Evolutionary conservation across 2,113 vertebrate species (phyloP).

Genomic region (Petaurus breviceps): DNA sequence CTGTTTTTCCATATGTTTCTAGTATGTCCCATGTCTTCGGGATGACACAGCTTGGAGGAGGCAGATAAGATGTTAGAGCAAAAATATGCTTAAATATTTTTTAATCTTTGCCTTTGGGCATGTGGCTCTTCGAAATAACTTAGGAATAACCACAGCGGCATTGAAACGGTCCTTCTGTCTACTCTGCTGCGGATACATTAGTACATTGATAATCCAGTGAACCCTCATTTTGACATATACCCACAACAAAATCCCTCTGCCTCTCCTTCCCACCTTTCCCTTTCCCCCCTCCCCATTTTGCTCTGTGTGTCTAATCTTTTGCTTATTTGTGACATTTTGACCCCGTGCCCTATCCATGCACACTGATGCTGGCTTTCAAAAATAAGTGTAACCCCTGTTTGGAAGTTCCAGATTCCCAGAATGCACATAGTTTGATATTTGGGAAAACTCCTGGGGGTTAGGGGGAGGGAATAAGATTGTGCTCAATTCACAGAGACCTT

Average conservation of each 20-base stretch:
- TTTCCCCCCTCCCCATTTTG: background rate
- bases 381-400: too few species aligned
- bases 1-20: conserved; percentile 41
- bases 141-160: background rate
- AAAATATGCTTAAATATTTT: too few species aligned
- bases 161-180: too few species aligned
- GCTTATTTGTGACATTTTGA: conserved; percentile 46
- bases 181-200: background rate
- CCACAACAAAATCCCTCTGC: background rate
- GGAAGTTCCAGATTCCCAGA: too few species aligned
- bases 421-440: too few species aligned
- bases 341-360: conserved; percentile 29
- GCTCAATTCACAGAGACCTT: too few species aligned
- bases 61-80: background rate
- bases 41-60: conserved; percentile 11
- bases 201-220: background rate
- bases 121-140: background rate
- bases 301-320: conserved; percentile 38
- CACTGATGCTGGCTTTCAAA: conserved; percentile 34
- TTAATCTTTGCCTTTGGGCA: background rate
- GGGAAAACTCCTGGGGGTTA: too few species aligned
- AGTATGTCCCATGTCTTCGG: background rate
- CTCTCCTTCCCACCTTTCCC: background rate
- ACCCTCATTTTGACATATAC: background rate
- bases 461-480: too few species aligned